These are phyloP conservation scores for Zygaena filipendulae DNA, from an alignment of 2,888 invertebrate species.

Conservation along the genomic window DNA sequence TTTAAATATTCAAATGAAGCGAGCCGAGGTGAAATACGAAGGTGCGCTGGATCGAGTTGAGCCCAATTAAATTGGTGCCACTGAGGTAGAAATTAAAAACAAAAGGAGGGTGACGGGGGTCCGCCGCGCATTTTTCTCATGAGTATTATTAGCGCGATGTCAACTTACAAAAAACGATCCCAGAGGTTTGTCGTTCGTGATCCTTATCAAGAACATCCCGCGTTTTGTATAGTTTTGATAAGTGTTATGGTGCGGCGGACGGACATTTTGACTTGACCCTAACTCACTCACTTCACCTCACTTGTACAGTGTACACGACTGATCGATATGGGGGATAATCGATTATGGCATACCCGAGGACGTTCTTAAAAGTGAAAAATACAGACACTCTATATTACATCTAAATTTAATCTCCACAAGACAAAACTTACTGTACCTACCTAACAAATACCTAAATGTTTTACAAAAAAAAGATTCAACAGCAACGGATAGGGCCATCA, in stretches of 20 bases:
- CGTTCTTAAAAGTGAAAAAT: too few relatives aligned
- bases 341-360: too few relatives aligned
- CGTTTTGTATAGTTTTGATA: conserved; percentile 67
- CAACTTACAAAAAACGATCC: conserved; percentile 63
- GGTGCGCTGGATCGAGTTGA: conserved; percentile 64
- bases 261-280: conserved; percentile 55
- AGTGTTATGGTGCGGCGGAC: conserved; percentile 42
- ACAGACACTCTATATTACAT: too few relatives aligned
- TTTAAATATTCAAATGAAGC: conserved; percentile 69
- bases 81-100: conserved; percentile 70
- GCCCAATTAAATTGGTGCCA: conserved; percentile 69
- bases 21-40: conserved; percentile 66
- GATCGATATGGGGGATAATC: conserved; percentile 57
- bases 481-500: too few relatives aligned
- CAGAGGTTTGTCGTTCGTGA: conserved; percentile 57
- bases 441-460: too few relatives aligned
- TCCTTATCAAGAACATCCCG: conserved; percentile 62
- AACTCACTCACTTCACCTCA: too few relatives aligned
- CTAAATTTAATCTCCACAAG: too few relatives aligned
- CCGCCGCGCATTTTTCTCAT: conserved; percentile 65
- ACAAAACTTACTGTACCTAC: too few relatives aligned
- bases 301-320: conserved; percentile 40
- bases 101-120: conserved; percentile 63
- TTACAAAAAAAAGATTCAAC: too few relatives aligned
- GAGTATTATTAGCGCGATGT: conserved; percentile 69